These are phyloP conservation scores for Ditylenchus dipsaci DNA, from an alignment of 1,140 invertebrate genomes.

Conservation along the genomic window DNA sequence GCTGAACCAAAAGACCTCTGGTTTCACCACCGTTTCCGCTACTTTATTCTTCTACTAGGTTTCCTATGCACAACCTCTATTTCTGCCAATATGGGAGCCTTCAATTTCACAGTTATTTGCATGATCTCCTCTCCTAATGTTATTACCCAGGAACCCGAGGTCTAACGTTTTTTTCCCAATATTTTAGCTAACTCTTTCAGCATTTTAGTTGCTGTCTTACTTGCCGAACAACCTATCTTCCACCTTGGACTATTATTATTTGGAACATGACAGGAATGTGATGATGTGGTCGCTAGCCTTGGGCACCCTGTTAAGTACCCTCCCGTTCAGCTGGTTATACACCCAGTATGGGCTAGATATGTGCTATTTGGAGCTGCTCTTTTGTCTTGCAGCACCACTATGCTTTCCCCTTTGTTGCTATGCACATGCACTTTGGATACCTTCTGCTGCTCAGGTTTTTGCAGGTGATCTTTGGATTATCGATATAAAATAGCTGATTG, in stretches of 20 bases:
- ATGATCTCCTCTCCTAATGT: slow-evolving; percentile 4
- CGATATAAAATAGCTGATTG: too few species aligned
- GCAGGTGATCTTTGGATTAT: slow-evolving; percentile 21
- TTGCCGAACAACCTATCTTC: background rate
- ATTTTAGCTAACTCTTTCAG: background rate
- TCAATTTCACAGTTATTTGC: slow-evolving; percentile 39
- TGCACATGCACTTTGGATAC: slow-evolving; percentile 3
- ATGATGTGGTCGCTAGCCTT: slow-evolving; percentile 23
- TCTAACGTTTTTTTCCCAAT: background rate
- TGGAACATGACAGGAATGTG: background rate
- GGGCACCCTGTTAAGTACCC: slow-evolving; percentile 29
- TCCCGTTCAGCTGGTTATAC: slow-evolving; percentile 35
- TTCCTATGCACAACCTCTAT: slow-evolving; percentile 37
- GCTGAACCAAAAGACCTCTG: too few species aligned
- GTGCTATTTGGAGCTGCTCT: slow-evolving; percentile 41
- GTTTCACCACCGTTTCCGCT: slow-evolving; percentile 23
- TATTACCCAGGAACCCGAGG: background rate
- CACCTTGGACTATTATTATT: background rate
- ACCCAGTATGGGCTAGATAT: slow-evolving; percentile 25
- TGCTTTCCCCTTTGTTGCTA: slow-evolving; percentile 26
- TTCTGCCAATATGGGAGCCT: slow-evolving; percentile 36
- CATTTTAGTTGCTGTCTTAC: background rate
- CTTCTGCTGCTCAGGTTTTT: slow-evolving; percentile 29
- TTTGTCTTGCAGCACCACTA: slow-evolving; percentile 32
- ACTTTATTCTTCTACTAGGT: slow-evolving; percentile 35